These are phyloP conservation scores for Spatulosminthurus flaviceps DNA, from an alignment of 2,888 invertebrate species.

Conservation along the genomic window DNA sequence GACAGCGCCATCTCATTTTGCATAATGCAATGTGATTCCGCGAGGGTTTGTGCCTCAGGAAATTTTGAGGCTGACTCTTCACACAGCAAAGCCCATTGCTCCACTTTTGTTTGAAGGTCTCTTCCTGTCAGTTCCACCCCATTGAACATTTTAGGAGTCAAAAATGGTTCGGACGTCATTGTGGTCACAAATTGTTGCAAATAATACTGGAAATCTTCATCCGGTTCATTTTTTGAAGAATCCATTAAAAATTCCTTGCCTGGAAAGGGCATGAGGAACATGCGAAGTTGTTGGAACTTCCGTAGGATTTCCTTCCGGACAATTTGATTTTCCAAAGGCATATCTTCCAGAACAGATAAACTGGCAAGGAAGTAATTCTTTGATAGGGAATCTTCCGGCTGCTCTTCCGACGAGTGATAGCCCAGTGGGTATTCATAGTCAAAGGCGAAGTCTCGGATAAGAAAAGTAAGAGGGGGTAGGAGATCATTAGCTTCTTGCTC, in stretches of 20 bases:
- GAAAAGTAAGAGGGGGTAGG: background rate
- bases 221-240: background rate
- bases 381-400: background rate
- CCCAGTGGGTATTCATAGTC: slow-evolving; percentile 15
- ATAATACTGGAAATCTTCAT: background rate
- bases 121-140: background rate
- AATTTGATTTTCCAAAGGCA: slow-evolving; percentile 20
- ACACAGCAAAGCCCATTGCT: background rate
- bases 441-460: slow-evolving; percentile 7
- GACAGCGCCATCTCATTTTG: background rate
- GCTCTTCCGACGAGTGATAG: background rate
- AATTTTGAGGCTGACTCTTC: background rate
- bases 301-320: background rate
- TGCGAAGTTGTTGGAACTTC: background rate
- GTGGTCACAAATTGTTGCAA: background rate
- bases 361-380: background rate
- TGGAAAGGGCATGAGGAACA: background rate
- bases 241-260: background rate
- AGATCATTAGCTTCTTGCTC: background rate
- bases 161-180: background rate
- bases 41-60: background rate
- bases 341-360: background rate
- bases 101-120: background rate
- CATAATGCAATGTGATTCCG: background rate
- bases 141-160: background rate